These are phyloP conservation scores for Tragelaphus strepsiceros DNA, from an alignment of 2,113 vertebrate species.

Conservation along the genomic window DNA sequence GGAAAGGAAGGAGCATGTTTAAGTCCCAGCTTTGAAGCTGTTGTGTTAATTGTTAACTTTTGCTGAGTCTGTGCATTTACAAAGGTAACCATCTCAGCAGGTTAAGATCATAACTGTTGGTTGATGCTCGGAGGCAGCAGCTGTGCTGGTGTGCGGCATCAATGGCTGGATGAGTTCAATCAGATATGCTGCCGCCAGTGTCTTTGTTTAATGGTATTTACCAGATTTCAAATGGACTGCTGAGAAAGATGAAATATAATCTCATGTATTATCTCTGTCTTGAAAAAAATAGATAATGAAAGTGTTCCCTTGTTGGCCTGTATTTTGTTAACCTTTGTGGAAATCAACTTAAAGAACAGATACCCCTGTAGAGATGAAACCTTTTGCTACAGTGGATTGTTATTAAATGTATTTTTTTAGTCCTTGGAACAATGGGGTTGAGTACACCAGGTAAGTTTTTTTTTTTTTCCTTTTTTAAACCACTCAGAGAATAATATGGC, in stretches of 20 bases:
- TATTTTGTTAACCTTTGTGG: conserved; percentile 60
- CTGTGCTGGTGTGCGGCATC: conserved; percentile 40
- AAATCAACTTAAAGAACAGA: conserved; percentile 39
- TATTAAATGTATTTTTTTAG: background rate
- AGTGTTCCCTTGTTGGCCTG: conserved; percentile 57
- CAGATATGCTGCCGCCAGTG: conserved; percentile 53
- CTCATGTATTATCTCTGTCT: conserved; percentile 61
- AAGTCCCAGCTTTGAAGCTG: conserved; percentile 60
- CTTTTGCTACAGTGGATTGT: conserved; percentile 16
- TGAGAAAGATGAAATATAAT: conserved; percentile 71
- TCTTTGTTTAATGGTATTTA: conserved; percentile 68
- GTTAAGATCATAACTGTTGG: conserved; percentile 61
- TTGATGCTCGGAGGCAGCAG: conserved; percentile 62
- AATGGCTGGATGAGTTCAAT: conserved; percentile 67
- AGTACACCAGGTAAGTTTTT: background rate
- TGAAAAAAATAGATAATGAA: conserved; percentile 67
- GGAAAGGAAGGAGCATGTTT: background rate
- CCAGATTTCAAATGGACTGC: conserved; percentile 64
- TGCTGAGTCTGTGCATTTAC: conserved; percentile 54
- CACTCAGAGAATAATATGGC: background rate
- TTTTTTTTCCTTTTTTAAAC: background rate
- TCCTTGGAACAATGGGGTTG: background rate
- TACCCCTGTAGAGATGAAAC: conserved; percentile 7
- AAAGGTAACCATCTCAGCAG: conserved; percentile 58
- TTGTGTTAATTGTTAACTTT: conserved; percentile 69